Evolutionary conservation across 37 sponge, comb jelly and placozoan genomes (phyloP), one percentile per base, ranked within the genome.

Genomic region (Bolinopsis microptera): DNA sequence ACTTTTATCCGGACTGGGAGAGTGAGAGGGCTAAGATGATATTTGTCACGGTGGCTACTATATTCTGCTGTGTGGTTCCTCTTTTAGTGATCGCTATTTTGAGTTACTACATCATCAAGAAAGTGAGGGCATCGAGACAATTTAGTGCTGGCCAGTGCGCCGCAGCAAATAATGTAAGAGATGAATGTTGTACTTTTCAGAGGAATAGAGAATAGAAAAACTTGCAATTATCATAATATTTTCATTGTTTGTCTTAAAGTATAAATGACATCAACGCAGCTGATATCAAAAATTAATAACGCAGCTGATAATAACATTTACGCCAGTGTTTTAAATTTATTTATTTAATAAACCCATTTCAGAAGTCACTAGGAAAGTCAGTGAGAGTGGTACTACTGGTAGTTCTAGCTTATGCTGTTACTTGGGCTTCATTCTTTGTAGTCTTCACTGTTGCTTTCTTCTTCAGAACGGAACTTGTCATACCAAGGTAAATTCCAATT

Each of bases 401-500:
- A 0, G 90, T 86, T 27, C 26, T 86, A 1, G 90, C 90, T 0
- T 86, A 86, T 34, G 90, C 90, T 2, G 27, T 86, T 3, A 86
- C 90, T 0, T 86, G 90, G 90, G 90, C 90, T 16, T 13, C 90
- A 5, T 86, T 86, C 61, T 86, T 86, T 25, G 26, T 86, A 0
- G 90, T 41, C 0, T 86, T 86, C 28, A 86, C 90, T 1, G 3
- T 41, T 22, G 90, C 90, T 8, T 34, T 86, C 8, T 41, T 86
- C 90, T 41, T n/a, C 61, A 38, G 90, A 1, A 86, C 90, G 3
- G 90, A 86, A 39, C 5, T 34, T 38, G 30, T 41, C 48, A 41
- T 86, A 41, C 90, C 90, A 28, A 86, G 90, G 90, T 40, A 86
- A 41, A n/a, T n/a, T n/a, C n/a, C n/a, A n/a, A n/a, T n/a, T n/a